These are phyloP conservation scores for Tenualosa ilisha DNA, from an alignment of 2,797 vertebrate genomes.

Conservation along the genomic window DNA sequence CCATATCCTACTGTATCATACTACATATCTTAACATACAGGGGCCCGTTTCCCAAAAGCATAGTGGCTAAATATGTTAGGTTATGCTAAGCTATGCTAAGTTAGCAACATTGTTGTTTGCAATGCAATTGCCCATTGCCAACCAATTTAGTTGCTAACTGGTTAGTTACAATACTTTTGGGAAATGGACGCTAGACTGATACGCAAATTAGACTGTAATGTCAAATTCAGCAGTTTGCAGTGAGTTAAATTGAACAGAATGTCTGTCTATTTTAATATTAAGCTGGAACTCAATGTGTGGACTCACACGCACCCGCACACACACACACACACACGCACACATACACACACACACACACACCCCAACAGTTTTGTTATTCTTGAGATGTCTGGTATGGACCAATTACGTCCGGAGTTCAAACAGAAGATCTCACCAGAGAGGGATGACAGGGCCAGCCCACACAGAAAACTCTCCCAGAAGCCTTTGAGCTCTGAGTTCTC, in stretches of 20 bases:
- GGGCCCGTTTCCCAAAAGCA: too few relatives aligned
- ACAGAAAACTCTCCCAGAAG: constrained; percentile 29
- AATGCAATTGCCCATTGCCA: too few relatives aligned
- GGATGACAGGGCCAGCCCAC: constrained; percentile 39
- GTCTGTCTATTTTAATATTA: neutral
- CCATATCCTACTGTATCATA: too few relatives aligned
- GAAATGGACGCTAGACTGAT: too few relatives aligned
- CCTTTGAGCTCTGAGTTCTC: constrained; percentile 36
- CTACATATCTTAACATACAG: neutral
- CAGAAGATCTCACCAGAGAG: constrained; percentile 40
- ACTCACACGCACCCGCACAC: neutral
- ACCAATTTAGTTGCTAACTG: too few relatives aligned
- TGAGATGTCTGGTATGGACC: constrained; percentile 23
- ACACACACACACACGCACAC: neutral
- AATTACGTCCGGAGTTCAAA: constrained; percentile 42
- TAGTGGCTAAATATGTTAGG: too few relatives aligned
- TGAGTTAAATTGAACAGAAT: neutral
- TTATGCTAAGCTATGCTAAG: too few relatives aligned
- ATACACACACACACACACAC: neutral
- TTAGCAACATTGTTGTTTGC: too few relatives aligned
- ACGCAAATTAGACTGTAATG: neutral
- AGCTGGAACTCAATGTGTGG: neutral
- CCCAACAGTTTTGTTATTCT: neutral
- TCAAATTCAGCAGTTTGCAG: neutral
- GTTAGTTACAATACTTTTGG: too few relatives aligned